phyloP scores from a whole-genome alignment of 1,140 invertebrate genomes.

The Helicoverpa zea region DNA sequence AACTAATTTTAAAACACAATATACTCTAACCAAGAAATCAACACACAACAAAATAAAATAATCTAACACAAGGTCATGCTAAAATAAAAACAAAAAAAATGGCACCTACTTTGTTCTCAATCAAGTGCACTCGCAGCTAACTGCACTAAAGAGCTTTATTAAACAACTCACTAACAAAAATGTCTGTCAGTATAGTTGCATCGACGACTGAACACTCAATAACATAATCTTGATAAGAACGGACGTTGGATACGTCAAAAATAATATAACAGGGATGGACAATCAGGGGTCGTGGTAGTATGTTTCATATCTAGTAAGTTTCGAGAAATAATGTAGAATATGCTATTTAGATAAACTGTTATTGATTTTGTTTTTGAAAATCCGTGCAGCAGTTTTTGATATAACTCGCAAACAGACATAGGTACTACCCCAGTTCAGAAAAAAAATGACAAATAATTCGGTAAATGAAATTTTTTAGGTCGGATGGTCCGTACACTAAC shows the following conservation, averaged over 20 bases:
- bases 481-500: no score
- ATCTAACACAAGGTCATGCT: slow-evolving; percentile 1
- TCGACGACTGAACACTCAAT: slow-evolving; percentile 41
- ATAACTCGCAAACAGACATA: no score
- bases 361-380: no score
- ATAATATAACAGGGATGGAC: slow-evolving; percentile 43
- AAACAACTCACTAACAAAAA: slow-evolving; percentile 20
- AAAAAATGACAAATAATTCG: no score
- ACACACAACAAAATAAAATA: background rate
- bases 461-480: no score
- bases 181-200: slow-evolving; percentile 22
- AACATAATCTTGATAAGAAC: slow-evolving; percentile 52
- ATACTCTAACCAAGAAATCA: background rate
- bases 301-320: background rate
- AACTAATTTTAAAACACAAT: background rate
- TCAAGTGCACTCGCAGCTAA: slow-evolving; percentile 15
- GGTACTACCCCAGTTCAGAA: no score
- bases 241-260: slow-evolving; percentile 46
- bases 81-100: background rate
- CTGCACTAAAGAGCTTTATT: slow-evolving; percentile 28
- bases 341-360: no score
- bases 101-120: slow-evolving; percentile 36
- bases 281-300: slow-evolving; percentile 16
- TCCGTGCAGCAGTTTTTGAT: no score
- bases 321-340: background rate